Conservation (phyloP, 2,888 invertebrate species). For the Pandemis corylana region DNA sequence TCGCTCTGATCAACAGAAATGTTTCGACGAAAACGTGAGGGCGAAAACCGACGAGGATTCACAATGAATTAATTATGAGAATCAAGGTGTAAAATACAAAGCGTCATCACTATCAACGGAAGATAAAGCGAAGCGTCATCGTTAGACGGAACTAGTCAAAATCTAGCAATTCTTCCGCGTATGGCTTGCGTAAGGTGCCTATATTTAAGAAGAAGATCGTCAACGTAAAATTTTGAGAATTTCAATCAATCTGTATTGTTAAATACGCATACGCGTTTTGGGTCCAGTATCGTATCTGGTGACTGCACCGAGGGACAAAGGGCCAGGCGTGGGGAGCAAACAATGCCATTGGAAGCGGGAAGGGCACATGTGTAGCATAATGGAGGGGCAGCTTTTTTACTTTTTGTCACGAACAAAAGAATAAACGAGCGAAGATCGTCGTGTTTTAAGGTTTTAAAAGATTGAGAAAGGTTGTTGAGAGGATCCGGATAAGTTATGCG, state of each 20-base stretch:
- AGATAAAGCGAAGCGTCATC: too few relatives aligned
- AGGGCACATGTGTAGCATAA: conserved; percentile 29
- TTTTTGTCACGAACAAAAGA: conserved; percentile 36
- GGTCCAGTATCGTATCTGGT: neutral
- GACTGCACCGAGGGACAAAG: conserved; percentile 16
- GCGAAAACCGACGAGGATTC: too few relatives aligned
- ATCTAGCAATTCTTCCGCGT: too few relatives aligned
- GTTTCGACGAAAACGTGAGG: too few relatives aligned
- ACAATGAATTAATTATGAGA: too few relatives aligned
- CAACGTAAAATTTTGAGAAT: neutral
- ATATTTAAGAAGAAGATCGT: neutral
- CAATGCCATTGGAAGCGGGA: conserved; percentile 17
- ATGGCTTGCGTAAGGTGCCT: too few relatives aligned
- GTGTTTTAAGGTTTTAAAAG: conserved; percentile 24
- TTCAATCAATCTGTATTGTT: neutral
- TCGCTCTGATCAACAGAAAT: too few relatives aligned
- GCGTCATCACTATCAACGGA: too few relatives aligned
- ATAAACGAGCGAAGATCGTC: conserved; percentile 32
- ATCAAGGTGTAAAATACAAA: too few relatives aligned
- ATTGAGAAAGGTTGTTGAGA: conserved; percentile 5
- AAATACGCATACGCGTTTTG: neutral
- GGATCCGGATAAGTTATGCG: neutral
- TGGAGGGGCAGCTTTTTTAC: conserved; percentile 31
- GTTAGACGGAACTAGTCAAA: too few relatives aligned
- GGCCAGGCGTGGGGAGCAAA: conserved; percentile 17